Conservation (phyloP, 2,888 invertebrate species). For the Tetragnatha montana region DNA sequence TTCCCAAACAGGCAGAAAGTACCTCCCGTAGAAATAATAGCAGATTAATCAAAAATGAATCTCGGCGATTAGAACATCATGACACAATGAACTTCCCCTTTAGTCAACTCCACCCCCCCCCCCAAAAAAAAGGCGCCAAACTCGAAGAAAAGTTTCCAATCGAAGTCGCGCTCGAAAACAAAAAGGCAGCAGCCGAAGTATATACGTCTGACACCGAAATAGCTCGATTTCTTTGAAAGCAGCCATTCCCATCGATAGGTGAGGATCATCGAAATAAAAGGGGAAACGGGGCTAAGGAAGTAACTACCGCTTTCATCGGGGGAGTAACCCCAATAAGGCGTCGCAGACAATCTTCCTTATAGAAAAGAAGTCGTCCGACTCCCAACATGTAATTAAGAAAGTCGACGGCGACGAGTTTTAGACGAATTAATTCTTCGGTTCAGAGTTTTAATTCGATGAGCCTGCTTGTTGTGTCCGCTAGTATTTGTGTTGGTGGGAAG, state of each 20-base stretch:
- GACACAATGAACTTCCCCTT: too few species aligned
- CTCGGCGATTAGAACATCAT: too few species aligned
- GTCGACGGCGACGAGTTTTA: neutral
- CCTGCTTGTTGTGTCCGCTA: neutral
- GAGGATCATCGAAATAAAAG: constrained; percentile 15
- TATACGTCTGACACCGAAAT: constrained; percentile 31
- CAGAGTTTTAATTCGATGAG: neutral
- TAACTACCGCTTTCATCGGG: neutral
- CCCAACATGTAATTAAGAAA: neutral
- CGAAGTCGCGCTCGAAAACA: constrained; percentile 18
- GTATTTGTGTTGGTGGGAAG: too few species aligned
- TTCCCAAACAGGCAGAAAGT: too few species aligned
- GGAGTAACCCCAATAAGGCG: neutral
- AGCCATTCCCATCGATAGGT: constrained; percentile 14
- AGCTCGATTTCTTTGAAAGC: constrained; percentile 35
- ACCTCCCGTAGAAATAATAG: too few species aligned
- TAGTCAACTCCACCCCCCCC: too few species aligned
- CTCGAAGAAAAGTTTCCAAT: constrained; percentile 21
- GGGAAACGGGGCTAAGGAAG: neutral
- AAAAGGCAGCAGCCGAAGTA: constrained; percentile 1
- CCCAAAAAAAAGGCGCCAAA: too few species aligned
- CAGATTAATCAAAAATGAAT: too few species aligned
- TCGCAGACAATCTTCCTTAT: neutral
- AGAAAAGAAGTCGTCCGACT: neutral
- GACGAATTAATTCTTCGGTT: neutral